Base-by-base conservation (phyloP, 2,113 vertebrate species). In the Lutjanus erythropterus region DNA sequence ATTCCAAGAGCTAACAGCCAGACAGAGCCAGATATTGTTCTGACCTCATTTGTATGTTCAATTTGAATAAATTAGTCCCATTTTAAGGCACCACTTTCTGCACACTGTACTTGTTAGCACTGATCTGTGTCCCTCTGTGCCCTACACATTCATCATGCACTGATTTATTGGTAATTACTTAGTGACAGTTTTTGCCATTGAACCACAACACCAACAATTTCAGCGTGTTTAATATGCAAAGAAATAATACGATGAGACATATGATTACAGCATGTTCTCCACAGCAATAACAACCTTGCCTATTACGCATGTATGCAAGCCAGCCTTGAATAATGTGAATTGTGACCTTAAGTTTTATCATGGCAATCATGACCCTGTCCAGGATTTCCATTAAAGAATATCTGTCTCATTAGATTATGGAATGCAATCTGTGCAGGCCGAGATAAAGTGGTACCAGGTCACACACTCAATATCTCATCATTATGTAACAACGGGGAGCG, bases 391-490 rank as follows among this genome's bases (percentile, higher is more conserved):
- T 91, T 91, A 89, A 91, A 92, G 88, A 91, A 84, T 84, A 89
- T 92, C 89, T 90, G 88, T 90, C 91, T 91, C 79, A 88, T 94
- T 92, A 86, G 89, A 91, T 93, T 92, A 85, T 81, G 68, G 85
- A 91, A 91, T 88, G 88, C 89, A 91, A 91, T 90, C 90, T 90
- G 89, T 75, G 78, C 80, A 68, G 52, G 66, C 75, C 62, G 79
- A 86, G 90, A 91, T 93, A 90, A 88, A 90, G 84, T 82, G 85
- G 72, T 77, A 82, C 53, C 75, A 33, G 91, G 89, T 93, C 89
- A 89, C 74, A 90, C 83, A 91, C 86, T 91, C 90, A 83, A 92
- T 93, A 91, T 89, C 86, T 84, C 83, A 87, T 81, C 72, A 78
- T 92, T 92, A 91, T 84, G 86, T 91, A 90, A 89, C 81, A 78